Evolutionary conservation across 1,140 invertebrate genomes (phyloP), one percentile per base, ranked within the genome.

Genomic region (Pomacea maculata): DNA sequence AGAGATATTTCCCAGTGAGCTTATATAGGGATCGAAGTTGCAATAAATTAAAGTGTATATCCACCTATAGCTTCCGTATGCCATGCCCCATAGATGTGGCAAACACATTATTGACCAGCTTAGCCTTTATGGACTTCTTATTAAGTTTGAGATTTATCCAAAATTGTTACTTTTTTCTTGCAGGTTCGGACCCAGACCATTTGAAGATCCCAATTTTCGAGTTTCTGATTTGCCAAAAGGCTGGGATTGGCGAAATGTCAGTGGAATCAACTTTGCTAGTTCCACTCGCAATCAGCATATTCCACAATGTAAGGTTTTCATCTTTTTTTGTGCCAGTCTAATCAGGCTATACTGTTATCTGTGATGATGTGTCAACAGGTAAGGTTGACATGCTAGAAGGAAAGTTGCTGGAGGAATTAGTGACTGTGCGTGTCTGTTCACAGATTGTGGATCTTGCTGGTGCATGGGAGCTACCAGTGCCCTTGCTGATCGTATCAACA

Each of bases 381-480:
- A 61, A 14, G 57, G 15, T 61, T 61, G 57, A 14, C 11, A 61
- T 17, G 57, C 57, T 61, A 61, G 15, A 11, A 61, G 57, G 11
- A 11, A 25, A 11, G 11, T 61, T 61, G 57, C 57, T 14, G 57
- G 15, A 78, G 57, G 14, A 61, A 55, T 80, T 11, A 45, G 68
- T 83, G 57, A 61, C 57, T 11, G 15, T 25, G 25, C 25, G 25
- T 14, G 15, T 61, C 57, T 76, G 54, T 71, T 75, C 77, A 34
- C 79, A 93, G 92, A 93, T 81, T 93, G 92, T 88, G 92, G 93
- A 25, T 93, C 92, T 7, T 93, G 92, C 80, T 93, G 92, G 92
- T 93, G 91, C 12, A 91, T 92, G 88, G 92, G 92, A 55, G 88
- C 89, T 10, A 92, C 91, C 29, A 92, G 91, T 87, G 89, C 92